phyloP scores from a whole-genome alignment of 2,888 invertebrate species.

The Eupithecia inturbata region DNA sequence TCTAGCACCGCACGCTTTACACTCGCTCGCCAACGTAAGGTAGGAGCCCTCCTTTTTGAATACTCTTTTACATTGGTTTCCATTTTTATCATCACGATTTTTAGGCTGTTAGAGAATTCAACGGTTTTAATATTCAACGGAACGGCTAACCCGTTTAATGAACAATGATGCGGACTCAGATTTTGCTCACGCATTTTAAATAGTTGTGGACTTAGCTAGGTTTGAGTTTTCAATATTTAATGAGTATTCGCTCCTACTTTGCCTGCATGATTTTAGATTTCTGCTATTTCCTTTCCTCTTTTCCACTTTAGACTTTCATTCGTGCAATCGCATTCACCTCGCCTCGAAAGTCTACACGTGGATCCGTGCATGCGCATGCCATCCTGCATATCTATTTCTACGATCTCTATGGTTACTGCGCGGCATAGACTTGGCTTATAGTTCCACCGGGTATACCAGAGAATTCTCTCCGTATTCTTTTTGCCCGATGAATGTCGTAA shows the following conservation, averaged over 20 bases:
- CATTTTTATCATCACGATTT: slow-evolving; percentile 36
- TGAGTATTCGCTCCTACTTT: slow-evolving; percentile 79
- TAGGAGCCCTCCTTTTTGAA: slow-evolving; percentile 71
- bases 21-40: slow-evolving; percentile 79
- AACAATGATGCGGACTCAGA: slow-evolving; percentile 48
- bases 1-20: slow-evolving; percentile 82
- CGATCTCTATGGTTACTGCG: slow-evolving; percentile 85
- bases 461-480: slow-evolving; percentile 59
- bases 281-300: slow-evolving; percentile 65
- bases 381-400: slow-evolving; percentile 81
- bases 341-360: slow-evolving; percentile 65
- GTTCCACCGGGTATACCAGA: slow-evolving; percentile 74
- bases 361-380: slow-evolving; percentile 76
- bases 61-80: slow-evolving; percentile 32
- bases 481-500: slow-evolving; percentile 77
- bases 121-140: slow-evolving; percentile 43
- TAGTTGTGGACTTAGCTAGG: slow-evolving; percentile 48
- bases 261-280: slow-evolving; percentile 71
- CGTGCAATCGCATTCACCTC: slow-evolving; percentile 45
- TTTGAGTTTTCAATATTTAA: slow-evolving; percentile 48
- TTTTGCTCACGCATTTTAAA: slow-evolving; percentile 49
- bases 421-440: slow-evolving; percentile 84
- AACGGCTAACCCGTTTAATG: slow-evolving; percentile 52
- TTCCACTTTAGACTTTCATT: slow-evolving; percentile 65
- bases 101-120: slow-evolving; percentile 40